Conservation (phyloP, 2,113 vertebrate species). For the Pelecanoides urinatrix region DNA sequence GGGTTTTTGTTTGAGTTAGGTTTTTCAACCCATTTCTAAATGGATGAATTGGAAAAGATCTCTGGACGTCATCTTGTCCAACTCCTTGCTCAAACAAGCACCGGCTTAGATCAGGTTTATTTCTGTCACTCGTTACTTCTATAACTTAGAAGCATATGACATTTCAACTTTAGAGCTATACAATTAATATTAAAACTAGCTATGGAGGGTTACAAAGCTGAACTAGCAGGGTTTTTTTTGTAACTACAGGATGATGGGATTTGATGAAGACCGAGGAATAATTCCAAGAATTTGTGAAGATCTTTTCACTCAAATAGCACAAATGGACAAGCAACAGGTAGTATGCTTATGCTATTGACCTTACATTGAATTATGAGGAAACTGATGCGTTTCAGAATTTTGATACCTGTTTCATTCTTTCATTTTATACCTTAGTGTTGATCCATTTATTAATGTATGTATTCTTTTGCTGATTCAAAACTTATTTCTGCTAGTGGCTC, state of each 20-base stretch:
- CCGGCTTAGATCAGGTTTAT: background rate
- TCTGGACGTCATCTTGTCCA: background rate
- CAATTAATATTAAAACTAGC: background rate
- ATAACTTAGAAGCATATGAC: accelerated
- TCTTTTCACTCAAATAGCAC: constrained; percentile 81
- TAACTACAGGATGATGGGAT: constrained; percentile 92
- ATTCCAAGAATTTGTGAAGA: constrained; percentile 93
- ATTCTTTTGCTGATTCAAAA: background rate
- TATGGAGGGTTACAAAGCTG: background rate
- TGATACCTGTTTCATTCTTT: background rate
- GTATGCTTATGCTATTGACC: background rate
- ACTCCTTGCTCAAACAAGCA: background rate
- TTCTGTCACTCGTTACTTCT: background rate
- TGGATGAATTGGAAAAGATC: background rate
- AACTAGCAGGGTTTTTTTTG: background rate
- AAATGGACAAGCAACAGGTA: constrained; percentile 80
- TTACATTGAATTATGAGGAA: background rate
- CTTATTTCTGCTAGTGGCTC: background rate
- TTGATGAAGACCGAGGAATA: constrained; percentile 87
- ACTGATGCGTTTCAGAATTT: background rate
- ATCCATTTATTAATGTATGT: background rate
- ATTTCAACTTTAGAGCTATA: background rate
- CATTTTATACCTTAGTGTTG: background rate
- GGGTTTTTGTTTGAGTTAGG: background rate
- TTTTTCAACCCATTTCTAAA: background rate